A percentile compares a stretch with the other conserved stretches of the same genome.
phyloP scores from a whole-genome alignment of 1,140 invertebrate genomes.

The Dendroctonus ponderosae region DNA sequence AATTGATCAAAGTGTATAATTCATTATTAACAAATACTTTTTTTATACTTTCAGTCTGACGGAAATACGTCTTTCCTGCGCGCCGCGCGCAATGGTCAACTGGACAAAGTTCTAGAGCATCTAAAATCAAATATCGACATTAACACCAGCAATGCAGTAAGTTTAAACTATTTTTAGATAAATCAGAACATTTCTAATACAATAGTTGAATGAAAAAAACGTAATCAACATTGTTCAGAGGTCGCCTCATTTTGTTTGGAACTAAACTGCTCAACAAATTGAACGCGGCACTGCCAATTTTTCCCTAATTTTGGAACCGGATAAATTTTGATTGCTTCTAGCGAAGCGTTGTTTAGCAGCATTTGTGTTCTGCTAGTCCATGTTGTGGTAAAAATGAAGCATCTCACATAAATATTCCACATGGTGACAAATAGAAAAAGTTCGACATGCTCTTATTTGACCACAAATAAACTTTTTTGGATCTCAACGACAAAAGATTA shows the following conservation, averaged over 20 bases:
- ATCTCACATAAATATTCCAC: no score
- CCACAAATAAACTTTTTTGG: no score
- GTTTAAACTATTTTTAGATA: constrained; percentile 47
- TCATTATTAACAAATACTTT: constrained; percentile 23
- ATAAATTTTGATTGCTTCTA: no score
- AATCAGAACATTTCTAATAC: background rate
- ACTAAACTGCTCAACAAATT: no score
- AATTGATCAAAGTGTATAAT: background rate
- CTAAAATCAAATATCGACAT: constrained; percentile 96
- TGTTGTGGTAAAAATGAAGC: no score
- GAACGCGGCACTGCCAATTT: no score
- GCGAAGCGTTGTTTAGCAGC: no score
- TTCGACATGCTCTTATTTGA: no score
- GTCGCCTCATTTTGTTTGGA: background rate
- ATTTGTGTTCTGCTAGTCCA: no score
- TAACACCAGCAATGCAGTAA: constrained; percentile 97
- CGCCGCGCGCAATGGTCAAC: constrained; percentile 94
- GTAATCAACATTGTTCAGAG: background rate
- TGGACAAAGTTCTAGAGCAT: constrained; percentile 96
- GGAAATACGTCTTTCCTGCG: constrained; percentile 88
- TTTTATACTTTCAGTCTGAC: constrained; percentile 68
- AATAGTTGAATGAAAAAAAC: background rate
- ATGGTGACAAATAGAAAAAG: no score
- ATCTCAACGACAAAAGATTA: no score
- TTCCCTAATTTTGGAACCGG: no score